Evolutionary conservation across 2,113 vertebrate species (phyloP).

Genomic region (Carassius carassius): DNA sequence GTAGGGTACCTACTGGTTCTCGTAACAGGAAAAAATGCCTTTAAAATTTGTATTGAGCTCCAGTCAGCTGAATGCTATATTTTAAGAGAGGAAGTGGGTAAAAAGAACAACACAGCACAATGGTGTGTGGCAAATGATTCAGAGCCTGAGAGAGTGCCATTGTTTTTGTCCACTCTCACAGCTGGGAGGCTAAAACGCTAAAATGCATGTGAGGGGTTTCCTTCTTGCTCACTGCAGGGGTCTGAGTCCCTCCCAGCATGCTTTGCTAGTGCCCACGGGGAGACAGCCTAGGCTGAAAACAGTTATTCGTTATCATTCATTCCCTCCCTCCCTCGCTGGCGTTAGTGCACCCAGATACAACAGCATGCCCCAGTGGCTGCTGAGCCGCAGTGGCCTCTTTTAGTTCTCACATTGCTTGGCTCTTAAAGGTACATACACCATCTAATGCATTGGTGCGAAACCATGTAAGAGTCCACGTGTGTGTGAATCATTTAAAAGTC

Average conservation of each 20-base stretch:
- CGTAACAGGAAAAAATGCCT: too few species aligned
- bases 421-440: constrained; percentile 63
- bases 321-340: constrained; percentile 39
- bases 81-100: not conserved
- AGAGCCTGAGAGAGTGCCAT: constrained; percentile 52
- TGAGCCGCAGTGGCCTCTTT: constrained; percentile 70
- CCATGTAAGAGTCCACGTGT: not conserved
- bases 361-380: constrained; percentile 57
- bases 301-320: constrained; percentile 59
- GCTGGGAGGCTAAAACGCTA: constrained; percentile 11
- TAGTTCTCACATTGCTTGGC: constrained; percentile 48
- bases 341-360: constrained; percentile 56
- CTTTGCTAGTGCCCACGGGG: constrained; percentile 65
- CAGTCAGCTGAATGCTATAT: not conserved
- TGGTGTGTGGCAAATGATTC: constrained; percentile 27
- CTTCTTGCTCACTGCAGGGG: constrained; percentile 61
- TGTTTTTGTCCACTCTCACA: constrained; percentile 48
- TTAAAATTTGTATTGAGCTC: not conserved
- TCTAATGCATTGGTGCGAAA: constrained; percentile 3
- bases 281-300: constrained; percentile 58
- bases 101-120: constrained; percentile 16
- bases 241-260: constrained; percentile 65
- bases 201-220: constrained; percentile 57
- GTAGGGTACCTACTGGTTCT: not conserved
- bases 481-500: constrained; percentile 49